These are phyloP conservation scores for Babylonia areolata DNA, from an alignment of 1,140 invertebrate genomes.

Conservation along the genomic window DNA sequence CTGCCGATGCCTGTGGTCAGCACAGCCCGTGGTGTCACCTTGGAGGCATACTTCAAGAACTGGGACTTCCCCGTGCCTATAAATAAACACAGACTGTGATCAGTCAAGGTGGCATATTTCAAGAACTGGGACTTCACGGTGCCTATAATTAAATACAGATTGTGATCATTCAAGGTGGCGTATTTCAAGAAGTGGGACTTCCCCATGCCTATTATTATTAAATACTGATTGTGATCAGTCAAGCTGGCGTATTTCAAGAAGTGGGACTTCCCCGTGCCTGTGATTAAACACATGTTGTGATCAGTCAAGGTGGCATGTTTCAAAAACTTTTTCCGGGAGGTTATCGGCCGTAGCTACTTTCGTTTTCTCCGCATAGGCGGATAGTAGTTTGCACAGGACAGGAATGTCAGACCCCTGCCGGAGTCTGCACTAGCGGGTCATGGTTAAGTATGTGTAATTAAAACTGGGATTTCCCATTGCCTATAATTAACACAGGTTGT, in stretches of 20 bases:
- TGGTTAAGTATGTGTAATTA: too few species aligned
- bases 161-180: too few species aligned
- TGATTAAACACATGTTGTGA: too few species aligned
- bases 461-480: conserved; percentile 91
- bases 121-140: conserved; percentile 93
- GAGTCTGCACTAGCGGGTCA: too few species aligned
- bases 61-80: conserved; percentile 89
- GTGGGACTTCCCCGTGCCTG: too few species aligned
- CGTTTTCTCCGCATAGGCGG: too few species aligned
- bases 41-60: conserved; percentile 86
- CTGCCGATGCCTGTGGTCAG: conserved; percentile 90
- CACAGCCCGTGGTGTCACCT: conserved; percentile 86
- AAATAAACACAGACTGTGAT: conserved; percentile 40
- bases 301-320: too few species aligned
- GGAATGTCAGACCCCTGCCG: too few species aligned
- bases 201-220: conserved; percentile 80
- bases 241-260: conserved; percentile 86
- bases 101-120: conserved; percentile 84
- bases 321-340: too few species aligned
- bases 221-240: too few species aligned
- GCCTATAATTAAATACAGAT: conserved; percentile 68
- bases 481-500: conserved; percentile 63
- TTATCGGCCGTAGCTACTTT: too few species aligned
- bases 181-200: conserved; percentile 92
- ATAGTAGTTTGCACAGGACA: too few species aligned